These are phyloP conservation scores for Oxyura jamaicensis DNA, from an alignment of 2,113 vertebrate species.

Conservation along the genomic window DNA sequence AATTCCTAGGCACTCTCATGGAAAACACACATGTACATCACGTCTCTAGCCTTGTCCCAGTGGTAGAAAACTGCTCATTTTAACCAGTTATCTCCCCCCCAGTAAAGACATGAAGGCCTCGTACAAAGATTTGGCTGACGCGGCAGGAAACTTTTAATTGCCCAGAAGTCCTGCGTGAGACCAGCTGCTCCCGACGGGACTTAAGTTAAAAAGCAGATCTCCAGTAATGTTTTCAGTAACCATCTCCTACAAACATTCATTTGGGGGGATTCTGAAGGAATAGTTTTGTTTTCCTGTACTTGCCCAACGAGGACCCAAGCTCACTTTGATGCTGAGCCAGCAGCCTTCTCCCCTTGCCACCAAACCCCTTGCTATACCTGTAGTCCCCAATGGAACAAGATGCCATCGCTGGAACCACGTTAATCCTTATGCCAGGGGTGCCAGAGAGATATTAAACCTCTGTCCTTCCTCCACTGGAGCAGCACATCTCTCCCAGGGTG, in stretches of 20 bases:
- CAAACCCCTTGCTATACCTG: neutral
- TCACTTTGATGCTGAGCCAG: neutral
- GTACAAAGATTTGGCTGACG: neutral
- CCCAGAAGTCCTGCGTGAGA: neutral
- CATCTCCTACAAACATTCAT: neutral
- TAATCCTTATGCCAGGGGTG: neutral
- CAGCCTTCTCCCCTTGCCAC: neutral
- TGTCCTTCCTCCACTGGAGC: neutral
- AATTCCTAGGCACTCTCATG: neutral
- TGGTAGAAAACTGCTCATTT: neutral
- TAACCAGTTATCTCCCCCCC: neutral
- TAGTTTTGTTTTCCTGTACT: neutral
- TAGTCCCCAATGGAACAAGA: neutral
- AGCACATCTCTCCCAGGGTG: neutral
- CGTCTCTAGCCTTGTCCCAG: neutral
- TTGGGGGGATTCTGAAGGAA: neutral
- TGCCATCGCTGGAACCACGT: neutral
- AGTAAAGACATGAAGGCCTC: neutral
- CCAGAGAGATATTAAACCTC: neutral
- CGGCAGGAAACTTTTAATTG: fast-evolving
- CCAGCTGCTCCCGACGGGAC: neutral
- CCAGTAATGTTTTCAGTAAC: neutral
- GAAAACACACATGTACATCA: fast-evolving
- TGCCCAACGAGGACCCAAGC: neutral
- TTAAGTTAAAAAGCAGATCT: neutral